phyloP scores from a whole-genome alignment of 2,888 invertebrate genomes.

The Antitype chi region DNA sequence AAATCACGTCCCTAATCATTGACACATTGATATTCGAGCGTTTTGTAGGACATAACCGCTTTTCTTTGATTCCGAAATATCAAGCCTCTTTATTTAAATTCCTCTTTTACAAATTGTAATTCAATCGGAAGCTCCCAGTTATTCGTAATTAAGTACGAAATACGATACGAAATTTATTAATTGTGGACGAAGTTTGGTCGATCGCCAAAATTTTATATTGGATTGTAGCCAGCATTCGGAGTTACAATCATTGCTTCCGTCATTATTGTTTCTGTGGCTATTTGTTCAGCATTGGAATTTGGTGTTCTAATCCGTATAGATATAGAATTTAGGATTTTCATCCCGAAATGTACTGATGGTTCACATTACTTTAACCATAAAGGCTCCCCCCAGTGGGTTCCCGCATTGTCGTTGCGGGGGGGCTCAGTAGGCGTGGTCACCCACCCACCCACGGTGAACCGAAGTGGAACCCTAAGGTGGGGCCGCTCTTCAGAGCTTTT shows the following conservation, averaged over 20 bases:
- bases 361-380: background rate
- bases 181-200: slow-evolving; percentile 61
- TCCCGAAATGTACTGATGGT: background rate
- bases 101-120: slow-evolving; percentile 27
- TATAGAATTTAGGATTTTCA: slow-evolving; percentile 11
- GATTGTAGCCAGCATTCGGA: slow-evolving; percentile 57
- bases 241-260: slow-evolving; percentile 61
- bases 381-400: too few species aligned
- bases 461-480: too few species aligned
- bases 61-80: slow-evolving; percentile 20
- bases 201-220: slow-evolving; percentile 64
- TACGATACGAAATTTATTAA: slow-evolving; percentile 60
- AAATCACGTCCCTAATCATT: background rate
- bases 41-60: background rate
- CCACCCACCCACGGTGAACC: too few species aligned
- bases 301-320: background rate
- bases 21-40: background rate
- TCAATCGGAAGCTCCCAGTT: slow-evolving; percentile 47
- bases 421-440: too few species aligned
- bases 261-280: slow-evolving; percentile 39
- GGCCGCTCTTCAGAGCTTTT: too few species aligned
- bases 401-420: too few species aligned
- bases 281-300: slow-evolving; percentile 13
- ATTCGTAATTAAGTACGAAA: slow-evolving; percentile 57
- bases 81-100: slow-evolving; percentile 22